Evolutionary conservation across 2,113 vertebrate genomes (phyloP).

Genomic region (Motacilla tschutschensis): DNA sequence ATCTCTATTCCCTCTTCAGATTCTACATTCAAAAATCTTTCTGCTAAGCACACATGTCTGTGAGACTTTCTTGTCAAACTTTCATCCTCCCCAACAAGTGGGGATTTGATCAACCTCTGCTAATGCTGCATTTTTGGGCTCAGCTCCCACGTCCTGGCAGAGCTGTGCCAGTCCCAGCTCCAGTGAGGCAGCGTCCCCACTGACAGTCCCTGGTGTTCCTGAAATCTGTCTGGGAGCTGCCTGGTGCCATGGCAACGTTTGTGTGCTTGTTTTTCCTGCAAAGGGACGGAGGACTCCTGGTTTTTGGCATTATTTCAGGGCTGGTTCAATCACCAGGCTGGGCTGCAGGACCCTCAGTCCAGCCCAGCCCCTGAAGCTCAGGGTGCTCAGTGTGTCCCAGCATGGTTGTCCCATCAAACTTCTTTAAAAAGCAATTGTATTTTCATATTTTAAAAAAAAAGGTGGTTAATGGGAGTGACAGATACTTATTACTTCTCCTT

Average conservation of each 20-base stretch:
- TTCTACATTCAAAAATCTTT: no score
- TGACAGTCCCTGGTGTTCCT: not conserved
- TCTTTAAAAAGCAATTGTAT: not conserved
- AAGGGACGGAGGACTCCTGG: not conserved
- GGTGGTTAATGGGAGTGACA: slow-evolving; percentile 30
- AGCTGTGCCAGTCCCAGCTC: not conserved
- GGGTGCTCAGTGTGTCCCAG: not conserved
- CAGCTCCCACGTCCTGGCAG: not conserved
- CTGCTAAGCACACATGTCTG: no score
- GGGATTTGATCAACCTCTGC: not conserved
- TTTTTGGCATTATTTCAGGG: not conserved
- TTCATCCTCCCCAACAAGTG: no score
- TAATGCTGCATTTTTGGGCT: not conserved
- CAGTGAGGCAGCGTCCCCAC: not conserved
- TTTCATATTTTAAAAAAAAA: not conserved
- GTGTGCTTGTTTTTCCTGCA: not conserved
- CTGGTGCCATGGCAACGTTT: not conserved
- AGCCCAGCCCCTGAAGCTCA: not conserved
- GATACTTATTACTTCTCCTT: slow-evolving; percentile 41
- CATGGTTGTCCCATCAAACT: not conserved
- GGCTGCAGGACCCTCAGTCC: not conserved
- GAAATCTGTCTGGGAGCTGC: not conserved
- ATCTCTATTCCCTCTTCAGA: no score
- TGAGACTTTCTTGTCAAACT: no score
- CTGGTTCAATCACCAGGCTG: not conserved